Percentiles rank a stretch among this genome's conserved stretches.
These are phyloP conservation scores for Pangasius mekongensis DNA, from an alignment of 2,797 vertebrate species.

Conservation along the genomic window DNA sequence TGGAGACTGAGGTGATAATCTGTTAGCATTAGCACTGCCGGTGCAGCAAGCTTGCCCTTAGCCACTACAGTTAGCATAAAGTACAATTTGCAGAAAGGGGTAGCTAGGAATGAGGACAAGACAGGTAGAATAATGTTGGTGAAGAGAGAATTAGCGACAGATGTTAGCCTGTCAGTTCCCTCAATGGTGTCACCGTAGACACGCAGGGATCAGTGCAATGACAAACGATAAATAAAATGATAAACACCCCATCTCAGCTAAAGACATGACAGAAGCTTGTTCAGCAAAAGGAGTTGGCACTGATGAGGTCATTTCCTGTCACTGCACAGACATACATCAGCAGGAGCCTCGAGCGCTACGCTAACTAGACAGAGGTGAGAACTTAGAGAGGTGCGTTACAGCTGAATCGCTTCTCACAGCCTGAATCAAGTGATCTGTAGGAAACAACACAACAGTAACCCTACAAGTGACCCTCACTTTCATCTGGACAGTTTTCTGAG, in stretches of 20 bases:
- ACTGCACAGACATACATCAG: neutral
- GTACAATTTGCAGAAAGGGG: neutral
- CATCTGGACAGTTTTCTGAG: neutral
- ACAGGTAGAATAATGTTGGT: neutral
- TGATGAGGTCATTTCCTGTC: constrained; percentile 7
- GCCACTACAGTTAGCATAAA: neutral
- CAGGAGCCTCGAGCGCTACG: neutral
- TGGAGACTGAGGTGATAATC: neutral
- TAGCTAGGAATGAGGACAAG: neutral
- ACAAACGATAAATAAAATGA: neutral
- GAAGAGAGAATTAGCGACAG: neutral
- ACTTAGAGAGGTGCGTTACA: neutral
- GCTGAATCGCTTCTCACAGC: neutral
- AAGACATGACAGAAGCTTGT: neutral
- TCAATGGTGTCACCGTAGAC: neutral
- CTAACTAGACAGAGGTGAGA: neutral
- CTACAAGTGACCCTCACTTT: neutral
- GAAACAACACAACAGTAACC: neutral
- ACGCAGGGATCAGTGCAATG: neutral
- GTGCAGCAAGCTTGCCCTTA: neutral
- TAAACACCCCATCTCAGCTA: too few species aligned
- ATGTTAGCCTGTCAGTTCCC: neutral
- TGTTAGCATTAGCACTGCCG: neutral
- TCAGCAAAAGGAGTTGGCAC: neutral
- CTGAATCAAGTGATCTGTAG: neutral